Evolutionary conservation across 2,113 vertebrate species (phyloP), one percentile per base, ranked within the genome.

Genomic region (Cinclus mexicanus): DNA sequence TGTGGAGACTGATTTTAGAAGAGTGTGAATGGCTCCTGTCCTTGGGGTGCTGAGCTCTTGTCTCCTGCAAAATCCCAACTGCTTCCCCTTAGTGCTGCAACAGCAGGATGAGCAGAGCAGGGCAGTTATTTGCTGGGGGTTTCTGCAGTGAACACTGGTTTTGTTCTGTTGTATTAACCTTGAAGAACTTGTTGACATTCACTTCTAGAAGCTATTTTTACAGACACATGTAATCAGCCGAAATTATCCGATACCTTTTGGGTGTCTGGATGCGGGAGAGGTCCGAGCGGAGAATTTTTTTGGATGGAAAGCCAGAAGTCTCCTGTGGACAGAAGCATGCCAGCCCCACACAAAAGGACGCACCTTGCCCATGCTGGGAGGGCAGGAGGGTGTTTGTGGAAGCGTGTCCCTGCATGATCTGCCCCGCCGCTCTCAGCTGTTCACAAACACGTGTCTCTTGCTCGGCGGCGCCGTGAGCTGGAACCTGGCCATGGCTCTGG

Each of bases 191-290:
- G 68, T 86, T 93, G 95, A 86, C 44, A 0, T 88, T 94, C 17
- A 10, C 83, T 84, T 44, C 56, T 49, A 63, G 76, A 33, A 83
- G 79, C 64, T 96, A 78, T 96, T 97, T 96, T 95, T 84, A 60
- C 85, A 92, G 83, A 65, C 64, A 1, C 18, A 0, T 59, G 76
- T 77, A 86, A 82, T 92, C 85, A 76, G 86, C 85, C 1, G 0
- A 25, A 92, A 87, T 55, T 88, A 53, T 0, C 14, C 9, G 92
- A 89, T 81, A 60, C 83, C 53, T 80, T 68, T 21, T 37, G 81
- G 88, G 86, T 71, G 75, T 83, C 65, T 87, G 92, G 42, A 11
- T 49, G 70, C 63, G 33, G 84, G 70, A 79, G 74, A 53, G 31
- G 31, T 87, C 61, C 0, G 9, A 71, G 47, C 49, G 42, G 41